A percentile compares a stretch with the other conserved stretches of the same genome.
phyloP scores from a whole-genome alignment of 2,797 vertebrate species.

The Silurus lanzhouensis region DNA sequence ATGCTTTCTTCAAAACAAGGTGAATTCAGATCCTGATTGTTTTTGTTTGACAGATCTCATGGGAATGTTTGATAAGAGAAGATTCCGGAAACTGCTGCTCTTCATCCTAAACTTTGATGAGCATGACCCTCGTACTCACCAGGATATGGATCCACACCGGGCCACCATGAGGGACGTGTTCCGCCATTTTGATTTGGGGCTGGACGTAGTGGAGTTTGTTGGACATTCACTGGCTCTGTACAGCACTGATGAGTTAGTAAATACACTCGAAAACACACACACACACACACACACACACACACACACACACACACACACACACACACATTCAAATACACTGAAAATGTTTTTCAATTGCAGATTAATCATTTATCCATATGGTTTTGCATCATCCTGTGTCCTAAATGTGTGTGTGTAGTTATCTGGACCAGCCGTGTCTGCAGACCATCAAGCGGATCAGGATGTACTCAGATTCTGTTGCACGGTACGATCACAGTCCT shows the following conservation, averaged over 20 bases:
- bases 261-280: not conserved
- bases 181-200: slow-evolving; percentile 73
- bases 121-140: slow-evolving; percentile 69
- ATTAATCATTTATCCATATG: not conserved
- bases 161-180: slow-evolving; percentile 75
- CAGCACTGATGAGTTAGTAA: slow-evolving; percentile 70
- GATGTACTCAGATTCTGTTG: slow-evolving; percentile 72
- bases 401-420: slow-evolving; percentile 58
- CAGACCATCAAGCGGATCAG: slow-evolving; percentile 72
- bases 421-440: slow-evolving; percentile 74
- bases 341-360: not conserved
- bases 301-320: not conserved
- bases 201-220: slow-evolving; percentile 75
- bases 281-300: not conserved
- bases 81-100: slow-evolving; percentile 76
- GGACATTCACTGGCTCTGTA: slow-evolving; percentile 77
- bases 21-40: not conserved
- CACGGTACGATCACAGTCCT: slow-evolving; percentile 69
- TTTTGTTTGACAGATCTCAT: slow-evolving; percentile 69
- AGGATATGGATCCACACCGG: slow-evolving; percentile 71
- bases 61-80: slow-evolving; percentile 82
- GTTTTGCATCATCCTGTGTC: not conserved
- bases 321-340: slow-evolving; percentile 9
- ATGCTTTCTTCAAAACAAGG: not conserved
- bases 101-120: slow-evolving; percentile 74